Evolutionary conservation across 1,140 invertebrate genomes (phyloP).

Genomic region (Cataglyphis hispanica): DNA sequence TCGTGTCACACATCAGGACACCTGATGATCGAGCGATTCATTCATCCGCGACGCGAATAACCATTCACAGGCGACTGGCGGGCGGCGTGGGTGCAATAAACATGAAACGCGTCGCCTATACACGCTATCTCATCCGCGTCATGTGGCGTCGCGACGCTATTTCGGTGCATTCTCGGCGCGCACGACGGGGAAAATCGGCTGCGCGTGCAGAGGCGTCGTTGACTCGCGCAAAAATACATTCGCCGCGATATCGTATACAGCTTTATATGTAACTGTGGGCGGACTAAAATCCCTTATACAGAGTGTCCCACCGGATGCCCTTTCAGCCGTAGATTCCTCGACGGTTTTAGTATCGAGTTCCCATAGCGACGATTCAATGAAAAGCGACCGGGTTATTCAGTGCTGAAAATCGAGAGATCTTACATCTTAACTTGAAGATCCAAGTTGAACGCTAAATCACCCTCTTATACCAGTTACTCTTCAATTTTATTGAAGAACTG

Average conservation of each 20-base stretch:
- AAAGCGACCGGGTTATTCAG: neutral
- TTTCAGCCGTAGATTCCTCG: slow-evolving; percentile 9
- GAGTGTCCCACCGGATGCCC: neutral
- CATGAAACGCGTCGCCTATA: slow-evolving; percentile 20
- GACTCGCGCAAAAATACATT: slow-evolving; percentile 39
- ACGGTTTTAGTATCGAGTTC: slow-evolving; percentile 21
- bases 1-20: neutral
- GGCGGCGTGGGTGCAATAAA: slow-evolving; percentile 35
- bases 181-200: neutral
- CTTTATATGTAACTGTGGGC: neutral
- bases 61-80: slow-evolving; percentile 24
- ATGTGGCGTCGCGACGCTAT: slow-evolving; percentile 19
- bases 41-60: slow-evolving; percentile 41
- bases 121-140: neutral
- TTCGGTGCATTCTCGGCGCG: slow-evolving; percentile 31
- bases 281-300: neutral
- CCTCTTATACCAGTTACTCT: neutral
- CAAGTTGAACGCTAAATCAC: neutral
- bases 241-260: neutral
- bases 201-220: neutral
- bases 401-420: slow-evolving; percentile 1
- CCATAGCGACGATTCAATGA: slow-evolving; percentile 2
- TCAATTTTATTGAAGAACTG: slow-evolving; percentile 5
- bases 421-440: neutral
- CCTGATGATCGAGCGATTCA: slow-evolving; percentile 33